Percentiles rank a stretch among this genome's conserved stretches.
These are phyloP conservation scores for Echiichthys vipera DNA, from an alignment of 2,797 vertebrate genomes.

Conservation along the genomic window DNA sequence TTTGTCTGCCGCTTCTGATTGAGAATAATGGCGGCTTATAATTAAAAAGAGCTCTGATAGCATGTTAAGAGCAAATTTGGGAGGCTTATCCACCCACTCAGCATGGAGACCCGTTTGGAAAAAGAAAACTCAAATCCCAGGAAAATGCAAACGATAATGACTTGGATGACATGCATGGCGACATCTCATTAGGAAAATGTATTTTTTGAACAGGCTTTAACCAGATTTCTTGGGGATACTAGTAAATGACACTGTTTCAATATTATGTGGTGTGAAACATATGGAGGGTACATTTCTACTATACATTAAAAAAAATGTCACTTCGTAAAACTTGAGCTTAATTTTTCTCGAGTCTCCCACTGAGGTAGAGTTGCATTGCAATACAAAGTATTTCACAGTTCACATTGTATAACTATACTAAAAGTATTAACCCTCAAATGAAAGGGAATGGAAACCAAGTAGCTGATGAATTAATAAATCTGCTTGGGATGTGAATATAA, in stretches of 20 bases:
- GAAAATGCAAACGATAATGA: slow-evolving; percentile 46
- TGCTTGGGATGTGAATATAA: background rate
- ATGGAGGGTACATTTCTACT: background rate
- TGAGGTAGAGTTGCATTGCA: background rate
- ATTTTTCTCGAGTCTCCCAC: background rate
- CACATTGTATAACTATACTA: background rate
- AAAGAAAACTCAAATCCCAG: slow-evolving; percentile 21
- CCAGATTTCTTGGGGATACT: slow-evolving; percentile 22
- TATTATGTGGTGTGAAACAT: slow-evolving; percentile 2
- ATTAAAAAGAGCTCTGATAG: slow-evolving; percentile 30
- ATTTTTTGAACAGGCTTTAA: slow-evolving; percentile 22
- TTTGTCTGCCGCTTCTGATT: background rate
- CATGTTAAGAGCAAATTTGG: slow-evolving; percentile 39
- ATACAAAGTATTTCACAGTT: background rate
- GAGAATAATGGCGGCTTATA: slow-evolving; percentile 23
- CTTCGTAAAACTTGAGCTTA: background rate
- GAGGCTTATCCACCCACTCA: slow-evolving; percentile 40
- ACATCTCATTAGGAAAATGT: slow-evolving; percentile 35
- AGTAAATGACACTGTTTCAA: background rate
- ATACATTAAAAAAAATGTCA: background rate
- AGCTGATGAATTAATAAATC: background rate
- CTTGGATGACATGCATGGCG: slow-evolving; percentile 40
- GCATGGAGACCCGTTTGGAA: slow-evolving; percentile 43
- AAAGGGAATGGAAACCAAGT: background rate
- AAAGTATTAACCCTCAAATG: too few relatives aligned